Evolutionary conservation across 2,888 invertebrate genomes (phyloP).

Genomic region (Scelioninae gen. 2): DNA sequence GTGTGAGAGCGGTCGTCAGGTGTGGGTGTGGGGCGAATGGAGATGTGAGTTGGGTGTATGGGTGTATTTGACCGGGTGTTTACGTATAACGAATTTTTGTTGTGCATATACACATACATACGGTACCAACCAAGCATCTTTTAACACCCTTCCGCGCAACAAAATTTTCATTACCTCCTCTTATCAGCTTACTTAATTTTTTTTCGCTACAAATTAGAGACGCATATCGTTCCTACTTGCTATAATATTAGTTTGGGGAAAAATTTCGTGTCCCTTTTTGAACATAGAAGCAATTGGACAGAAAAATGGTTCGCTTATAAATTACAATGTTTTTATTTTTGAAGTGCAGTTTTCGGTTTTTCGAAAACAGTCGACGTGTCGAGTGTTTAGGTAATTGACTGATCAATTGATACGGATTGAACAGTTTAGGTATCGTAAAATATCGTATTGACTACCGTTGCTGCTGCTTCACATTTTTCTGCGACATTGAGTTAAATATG

Average conservation of each 20-base stretch:
- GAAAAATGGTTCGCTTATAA: conserved; percentile 17
- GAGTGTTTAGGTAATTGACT: background rate
- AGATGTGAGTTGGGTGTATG: too few relatives aligned
- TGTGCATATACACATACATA: conserved; percentile 64
- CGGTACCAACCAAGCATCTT: conserved; percentile 43
- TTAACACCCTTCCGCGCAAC: conserved; percentile 22
- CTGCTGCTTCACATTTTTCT: conserved; percentile 34
- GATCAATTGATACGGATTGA: background rate
- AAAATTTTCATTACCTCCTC: background rate
- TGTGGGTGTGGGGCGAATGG: too few relatives aligned
- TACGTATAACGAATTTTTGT: conserved; percentile 52
- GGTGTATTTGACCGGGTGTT: conserved; percentile 29
- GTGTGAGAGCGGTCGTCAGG: too few relatives aligned
- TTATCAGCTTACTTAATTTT: too few relatives aligned
- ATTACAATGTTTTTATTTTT: conserved; percentile 11
- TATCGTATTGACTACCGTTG: too few relatives aligned
- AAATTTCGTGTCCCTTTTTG: background rate
- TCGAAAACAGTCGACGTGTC: background rate
- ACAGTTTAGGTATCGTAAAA: conserved; percentile 18
- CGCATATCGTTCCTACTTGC: background rate
- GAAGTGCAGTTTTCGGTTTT: conserved; percentile 10
- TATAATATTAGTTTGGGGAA: background rate
- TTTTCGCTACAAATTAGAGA: background rate
- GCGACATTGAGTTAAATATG: conserved; percentile 20
- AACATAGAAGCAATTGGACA: conserved; percentile 17